Base-by-base conservation (phyloP, 2,888 invertebrate species). In the Rhagonycha fulva region DNA sequence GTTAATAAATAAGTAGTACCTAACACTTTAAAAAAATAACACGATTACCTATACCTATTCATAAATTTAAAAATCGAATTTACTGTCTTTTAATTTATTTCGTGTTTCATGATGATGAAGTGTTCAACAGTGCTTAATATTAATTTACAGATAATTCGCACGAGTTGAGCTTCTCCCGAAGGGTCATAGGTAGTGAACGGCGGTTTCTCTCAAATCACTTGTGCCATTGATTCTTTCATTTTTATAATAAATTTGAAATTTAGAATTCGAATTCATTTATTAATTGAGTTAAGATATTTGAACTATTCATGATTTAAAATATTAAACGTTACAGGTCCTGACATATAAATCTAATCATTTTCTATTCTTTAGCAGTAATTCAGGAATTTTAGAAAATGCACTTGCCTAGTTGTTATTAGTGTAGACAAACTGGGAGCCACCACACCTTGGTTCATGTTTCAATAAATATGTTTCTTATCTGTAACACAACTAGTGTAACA, bases 391-490 rank as follows among this genome's bases (percentile, higher is more conserved):
- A 76, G 72, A 78, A 74, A 76, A 77, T 72, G 68, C 72, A 72
- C 75, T 76, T 78, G 78, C 78, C 80, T 69, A 63, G 47, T 66
- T 66, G 63, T 66, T 5, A 12, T n/a, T 72, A 78, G 79, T 75
- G 78, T 68, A 71, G 72, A 79, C 79, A 80, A 80, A 81, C 81
- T 76, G 76, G 76, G 76, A 75, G 74, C 76, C 47, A 79, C 77
- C 81, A 80, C 81, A 77, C 81, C 81, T 78, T 77, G 62, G 71
- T 76, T 79, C 73, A 77, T 77, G 81, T 81, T 81, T 79, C 80
- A 80, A 80, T 80, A 81, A 76, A 79, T 78, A 78, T 75, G 76
- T 72, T 76, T 73, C 79, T 81, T 80, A 81, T 81, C 81, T 80
- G 78, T 80, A 78, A 74, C 71, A 78, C 75, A 70, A 67, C 74